These are phyloP conservation scores for Clanis bilineata DNA, from an alignment of 2,888 invertebrate species.

Conservation along the genomic window DNA sequence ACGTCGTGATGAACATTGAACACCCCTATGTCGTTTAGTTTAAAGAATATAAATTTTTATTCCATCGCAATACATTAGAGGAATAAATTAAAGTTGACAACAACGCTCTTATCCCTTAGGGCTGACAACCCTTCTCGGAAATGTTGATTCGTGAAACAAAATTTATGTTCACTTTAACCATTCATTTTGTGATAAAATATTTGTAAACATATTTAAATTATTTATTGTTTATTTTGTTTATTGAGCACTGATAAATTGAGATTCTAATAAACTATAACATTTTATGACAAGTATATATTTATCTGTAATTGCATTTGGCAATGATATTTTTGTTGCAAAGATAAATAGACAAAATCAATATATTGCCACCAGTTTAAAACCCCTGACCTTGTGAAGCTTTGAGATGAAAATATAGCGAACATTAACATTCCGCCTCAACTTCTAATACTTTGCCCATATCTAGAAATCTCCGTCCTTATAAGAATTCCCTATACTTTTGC, in stretches of 20 bases:
- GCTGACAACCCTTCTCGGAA: constrained; percentile 34
- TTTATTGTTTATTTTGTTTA: no score
- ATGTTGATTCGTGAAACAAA: constrained; percentile 15
- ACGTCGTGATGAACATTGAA: constrained; percentile 13
- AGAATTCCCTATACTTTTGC: constrained; percentile 11
- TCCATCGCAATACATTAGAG: constrained; percentile 35
- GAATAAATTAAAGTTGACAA: constrained; percentile 36
- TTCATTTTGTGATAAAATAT: not conserved
- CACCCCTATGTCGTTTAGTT: constrained; percentile 17
- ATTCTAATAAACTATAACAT: not conserved
- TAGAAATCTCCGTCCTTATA: constrained; percentile 16
- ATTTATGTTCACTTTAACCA: not conserved
- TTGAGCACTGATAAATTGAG: no score
- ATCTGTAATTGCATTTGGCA: not conserved
- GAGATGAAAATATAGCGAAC: not conserved
- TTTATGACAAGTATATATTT: not conserved
- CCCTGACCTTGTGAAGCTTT: not conserved
- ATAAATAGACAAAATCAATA: not conserved
- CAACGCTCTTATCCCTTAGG: constrained; percentile 27
- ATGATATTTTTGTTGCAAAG: no score
- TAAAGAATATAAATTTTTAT: constrained; percentile 40
- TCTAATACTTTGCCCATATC: constrained; percentile 28
- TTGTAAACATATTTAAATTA: not conserved
- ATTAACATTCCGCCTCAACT: constrained; percentile 18
- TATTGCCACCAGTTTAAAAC: not conserved